Conservation (phyloP, 2,113 vertebrate species). For the Pachyramphus minor region DNA sequence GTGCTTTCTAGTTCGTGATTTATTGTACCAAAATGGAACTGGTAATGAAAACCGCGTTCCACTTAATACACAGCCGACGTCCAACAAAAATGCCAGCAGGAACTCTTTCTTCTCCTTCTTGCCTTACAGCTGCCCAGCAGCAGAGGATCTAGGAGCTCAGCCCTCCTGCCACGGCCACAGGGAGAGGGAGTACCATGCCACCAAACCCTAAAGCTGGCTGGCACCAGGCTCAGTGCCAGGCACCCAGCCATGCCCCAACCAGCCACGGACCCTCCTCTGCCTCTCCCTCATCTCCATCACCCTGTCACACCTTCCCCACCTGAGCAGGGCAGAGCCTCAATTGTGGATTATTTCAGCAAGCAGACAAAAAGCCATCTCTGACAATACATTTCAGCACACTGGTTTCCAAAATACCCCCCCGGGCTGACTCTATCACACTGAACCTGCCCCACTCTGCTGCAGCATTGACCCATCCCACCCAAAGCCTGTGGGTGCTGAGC, state of each 20-base stretch:
- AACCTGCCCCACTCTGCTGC: not conserved
- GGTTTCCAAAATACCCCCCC: rapidly evolving
- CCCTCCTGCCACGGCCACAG: not conserved
- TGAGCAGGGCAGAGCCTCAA: not conserved
- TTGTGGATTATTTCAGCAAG: not conserved
- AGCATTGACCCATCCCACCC: not conserved
- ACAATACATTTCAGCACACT: rapidly evolving
- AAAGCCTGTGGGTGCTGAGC: not conserved
- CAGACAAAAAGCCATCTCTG: not conserved
- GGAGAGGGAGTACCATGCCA: not conserved
- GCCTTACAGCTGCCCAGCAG: not conserved
- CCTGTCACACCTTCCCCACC: not conserved
- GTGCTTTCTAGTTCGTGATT: constrained; percentile 9
- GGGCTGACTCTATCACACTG: rapidly evolving
- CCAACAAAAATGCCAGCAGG: constrained; percentile 43
- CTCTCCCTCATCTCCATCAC: not conserved
- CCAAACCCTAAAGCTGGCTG: not conserved
- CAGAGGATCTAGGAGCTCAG: not conserved
- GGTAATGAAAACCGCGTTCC: constrained; percentile 44
- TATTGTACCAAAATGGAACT: constrained; percentile 24
- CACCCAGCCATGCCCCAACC: rapidly evolving
- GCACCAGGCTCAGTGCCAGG: not conserved
- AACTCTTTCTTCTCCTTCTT: not conserved
- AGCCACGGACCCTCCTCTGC: not conserved
- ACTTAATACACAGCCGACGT: not conserved